Evolutionary conservation across 92 coral and sea anemone species (phyloP).

Genomic region (Phenganax stokvisi): DNA sequence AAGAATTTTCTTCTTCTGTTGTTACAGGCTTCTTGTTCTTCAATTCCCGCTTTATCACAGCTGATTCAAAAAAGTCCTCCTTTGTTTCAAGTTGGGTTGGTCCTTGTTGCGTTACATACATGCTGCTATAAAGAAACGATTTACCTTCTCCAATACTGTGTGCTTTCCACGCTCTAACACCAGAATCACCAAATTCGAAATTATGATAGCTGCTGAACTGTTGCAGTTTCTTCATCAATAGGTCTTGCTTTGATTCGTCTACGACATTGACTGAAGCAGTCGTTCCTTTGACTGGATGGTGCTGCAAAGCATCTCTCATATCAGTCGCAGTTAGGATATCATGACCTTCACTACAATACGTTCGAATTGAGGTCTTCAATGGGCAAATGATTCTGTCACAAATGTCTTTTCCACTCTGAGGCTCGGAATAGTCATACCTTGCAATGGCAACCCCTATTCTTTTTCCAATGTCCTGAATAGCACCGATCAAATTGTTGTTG

Average conservation of each 20-base stretch:
- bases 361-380: conserved; percentile 28
- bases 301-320: not conserved
- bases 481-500: no score
- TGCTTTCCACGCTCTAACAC: conserved; percentile 41
- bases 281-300: not conserved
- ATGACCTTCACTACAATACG: not conserved
- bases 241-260: conserved; percentile 11
- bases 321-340: not conserved
- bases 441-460: conserved; percentile 10
- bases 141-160: conserved; percentile 37
- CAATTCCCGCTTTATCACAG: no score
- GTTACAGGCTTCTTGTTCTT: no score
- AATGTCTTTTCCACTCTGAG: conserved; percentile 38
- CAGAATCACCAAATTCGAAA: conserved; percentile 41
- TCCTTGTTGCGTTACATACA: conserved; percentile 46
- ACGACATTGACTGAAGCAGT: not conserved
- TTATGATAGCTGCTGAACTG: conserved; percentile 54
- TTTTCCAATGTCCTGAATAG: not conserved
- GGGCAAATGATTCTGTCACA: conserved; percentile 46
- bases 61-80: no score
- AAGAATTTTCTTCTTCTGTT: no score
- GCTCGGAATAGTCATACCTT: not conserved
- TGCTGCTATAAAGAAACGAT: conserved; percentile 10
- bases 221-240: conserved; percentile 42
- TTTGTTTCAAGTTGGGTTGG: not conserved